Evolutionary conservation across 2,888 invertebrate species (phyloP).

Genomic region (Trissolcus japonicus): DNA sequence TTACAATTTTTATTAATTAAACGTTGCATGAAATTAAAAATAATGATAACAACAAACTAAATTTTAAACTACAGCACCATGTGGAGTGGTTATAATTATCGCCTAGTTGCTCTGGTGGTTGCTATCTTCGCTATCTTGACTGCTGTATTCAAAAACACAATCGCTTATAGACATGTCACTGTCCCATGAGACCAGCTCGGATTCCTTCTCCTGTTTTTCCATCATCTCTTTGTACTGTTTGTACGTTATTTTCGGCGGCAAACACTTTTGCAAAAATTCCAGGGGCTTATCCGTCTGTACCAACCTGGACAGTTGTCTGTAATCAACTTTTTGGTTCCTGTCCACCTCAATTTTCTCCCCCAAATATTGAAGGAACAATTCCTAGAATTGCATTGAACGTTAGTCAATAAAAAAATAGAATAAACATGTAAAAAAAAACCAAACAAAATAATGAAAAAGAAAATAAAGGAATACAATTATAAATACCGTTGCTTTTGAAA

Average conservation of each 20-base stretch:
- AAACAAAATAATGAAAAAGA: constrained; percentile 13
- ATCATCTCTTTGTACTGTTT: constrained; percentile 54
- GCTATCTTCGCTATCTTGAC: constrained; percentile 21
- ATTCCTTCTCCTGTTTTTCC: constrained; percentile 55
- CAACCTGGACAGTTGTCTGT: constrained; percentile 16
- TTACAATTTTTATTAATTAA: too few relatives aligned
- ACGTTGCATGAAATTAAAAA: too few relatives aligned
- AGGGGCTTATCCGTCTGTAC: constrained; percentile 30
- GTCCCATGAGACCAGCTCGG: constrained; percentile 9
- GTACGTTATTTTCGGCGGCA: constrained; percentile 43
- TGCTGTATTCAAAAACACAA: constrained; percentile 32
- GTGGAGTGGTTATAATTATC: too few relatives aligned
- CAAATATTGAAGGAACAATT: constrained; percentile 30
- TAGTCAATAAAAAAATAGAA: background rate
- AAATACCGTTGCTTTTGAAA: constrained; percentile 43
- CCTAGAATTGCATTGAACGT: constrained; percentile 20
- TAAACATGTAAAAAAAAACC: constrained; percentile 1
- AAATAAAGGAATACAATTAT: background rate
- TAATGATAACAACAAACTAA: too few relatives aligned
- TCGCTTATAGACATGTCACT: constrained; percentile 24
- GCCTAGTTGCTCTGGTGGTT: background rate
- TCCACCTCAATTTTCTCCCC: constrained; percentile 17
- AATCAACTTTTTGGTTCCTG: constrained; percentile 27
- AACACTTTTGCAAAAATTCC: constrained; percentile 34
- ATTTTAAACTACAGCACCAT: too few relatives aligned